Conservation (phyloP, 2,888 invertebrate genomes). For the Timandra comae region DNA sequence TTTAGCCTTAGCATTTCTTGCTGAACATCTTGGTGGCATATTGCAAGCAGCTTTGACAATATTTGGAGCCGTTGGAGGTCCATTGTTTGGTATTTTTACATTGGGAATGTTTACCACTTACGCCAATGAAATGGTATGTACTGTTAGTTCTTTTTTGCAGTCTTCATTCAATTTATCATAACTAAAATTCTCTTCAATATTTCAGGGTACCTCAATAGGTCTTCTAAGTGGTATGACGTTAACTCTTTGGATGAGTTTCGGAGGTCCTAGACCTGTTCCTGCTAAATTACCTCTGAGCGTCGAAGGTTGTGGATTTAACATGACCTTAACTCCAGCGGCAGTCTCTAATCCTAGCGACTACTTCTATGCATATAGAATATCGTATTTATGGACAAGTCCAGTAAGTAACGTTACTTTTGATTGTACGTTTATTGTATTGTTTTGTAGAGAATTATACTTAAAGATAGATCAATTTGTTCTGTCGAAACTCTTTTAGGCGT, state of each 20-base stretch:
- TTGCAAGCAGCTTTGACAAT: constrained; percentile 91
- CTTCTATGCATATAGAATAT: constrained; percentile 82
- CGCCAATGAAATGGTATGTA: constrained; percentile 81
- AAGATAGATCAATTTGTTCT: too few relatives aligned
- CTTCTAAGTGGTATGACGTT: constrained; percentile 80
- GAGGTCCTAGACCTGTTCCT: constrained; percentile 82
- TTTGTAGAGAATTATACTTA: too few relatives aligned
- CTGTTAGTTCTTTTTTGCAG: constrained; percentile 1
- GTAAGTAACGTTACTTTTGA: too few relatives aligned
- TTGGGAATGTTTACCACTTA: constrained; percentile 88
- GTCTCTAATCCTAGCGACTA: constrained; percentile 44
- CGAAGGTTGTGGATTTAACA: constrained; percentile 71
- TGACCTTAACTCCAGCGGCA: constrained; percentile 29
- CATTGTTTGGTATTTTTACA: constrained; percentile 89
- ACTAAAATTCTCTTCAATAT: constrained; percentile 11
- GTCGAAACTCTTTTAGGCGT: too few relatives aligned
- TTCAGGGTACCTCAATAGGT: constrained; percentile 83
- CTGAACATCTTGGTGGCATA: constrained; percentile 89
- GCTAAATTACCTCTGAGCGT: constrained; percentile 75
- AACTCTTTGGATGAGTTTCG: constrained; percentile 91
- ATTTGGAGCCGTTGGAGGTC: constrained; percentile 92
- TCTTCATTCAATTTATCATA: background rate
- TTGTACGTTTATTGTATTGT: too few relatives aligned
- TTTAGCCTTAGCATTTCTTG: constrained; percentile 88
- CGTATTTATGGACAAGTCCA: constrained; percentile 83